A percentile compares a stretch with the other conserved stretches of the same genome.
Evolutionary conservation across 2,888 invertebrate species (phyloP).

Genomic region (Strigamia transsilvanica): DNA sequence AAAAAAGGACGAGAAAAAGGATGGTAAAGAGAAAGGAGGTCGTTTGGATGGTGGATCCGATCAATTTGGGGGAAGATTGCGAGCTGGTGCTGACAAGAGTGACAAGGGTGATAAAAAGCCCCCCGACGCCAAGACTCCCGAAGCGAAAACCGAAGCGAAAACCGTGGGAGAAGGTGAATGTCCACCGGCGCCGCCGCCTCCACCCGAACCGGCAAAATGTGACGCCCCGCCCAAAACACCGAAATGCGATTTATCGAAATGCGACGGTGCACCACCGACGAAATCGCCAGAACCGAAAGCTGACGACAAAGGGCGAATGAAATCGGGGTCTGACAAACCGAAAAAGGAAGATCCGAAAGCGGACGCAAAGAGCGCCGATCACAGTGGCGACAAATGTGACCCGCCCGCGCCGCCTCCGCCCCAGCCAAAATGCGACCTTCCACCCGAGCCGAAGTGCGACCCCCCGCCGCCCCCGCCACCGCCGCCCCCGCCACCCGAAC

Average conservation of each 20-base stretch:
- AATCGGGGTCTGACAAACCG: not conserved
- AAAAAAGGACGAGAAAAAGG: not conserved
- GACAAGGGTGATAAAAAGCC: not conserved
- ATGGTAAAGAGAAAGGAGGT: not conserved
- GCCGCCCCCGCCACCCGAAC: not conserved
- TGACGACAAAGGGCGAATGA: not conserved
- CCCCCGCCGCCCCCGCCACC: not conserved
- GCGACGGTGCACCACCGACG: not conserved
- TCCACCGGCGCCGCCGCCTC: not conserved
- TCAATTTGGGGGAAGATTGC: not conserved
- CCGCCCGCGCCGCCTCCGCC: not conserved
- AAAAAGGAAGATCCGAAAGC: not conserved
- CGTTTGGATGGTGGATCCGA: not conserved
- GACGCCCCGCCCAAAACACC: not conserved
- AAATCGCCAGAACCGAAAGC: not conserved
- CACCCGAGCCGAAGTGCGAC: not conserved
- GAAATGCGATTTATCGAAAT: not conserved
- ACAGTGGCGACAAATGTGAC: not conserved
- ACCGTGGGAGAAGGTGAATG: not conserved
- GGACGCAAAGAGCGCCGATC: not conserved
- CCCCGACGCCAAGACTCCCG: not conserved
- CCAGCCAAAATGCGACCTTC: slow-evolving; percentile 19
- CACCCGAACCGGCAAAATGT: not conserved
- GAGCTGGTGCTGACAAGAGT: slow-evolving; percentile 18
- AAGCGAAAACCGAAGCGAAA: not conserved